Base-by-base conservation (phyloP, 1,140 invertebrate genomes). In the Phymorhynchus buccinoides region DNA sequence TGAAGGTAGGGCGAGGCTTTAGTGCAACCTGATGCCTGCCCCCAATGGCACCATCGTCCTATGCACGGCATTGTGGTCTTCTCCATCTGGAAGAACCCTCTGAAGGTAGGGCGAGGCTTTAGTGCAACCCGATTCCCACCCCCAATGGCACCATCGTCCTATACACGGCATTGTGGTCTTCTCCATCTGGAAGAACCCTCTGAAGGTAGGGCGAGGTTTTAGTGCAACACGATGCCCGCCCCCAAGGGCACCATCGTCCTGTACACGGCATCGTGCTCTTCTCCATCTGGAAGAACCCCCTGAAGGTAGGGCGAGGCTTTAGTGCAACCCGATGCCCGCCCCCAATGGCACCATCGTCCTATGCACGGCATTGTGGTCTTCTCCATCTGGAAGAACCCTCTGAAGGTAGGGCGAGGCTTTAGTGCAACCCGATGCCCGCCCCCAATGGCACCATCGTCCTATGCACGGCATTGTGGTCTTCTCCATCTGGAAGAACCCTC, bases 251-350 rank as follows among this genome's bases (percentile, higher is more conserved):
- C 52, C n/a, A 80, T 80, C 44, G n/a, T 80, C 32, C 79, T 80
- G 6, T 80, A 80, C 44, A 80, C 79, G 79, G 79, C 79, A 62
- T 80, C 44, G 79, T 80, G 18, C 3, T 80, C 44, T 56, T 80
- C 52, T 56, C 79, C 27, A 12, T 80, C 44, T 80, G 79, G 79
- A 80, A 80, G 27, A 48, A 80, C 18, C 79, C 79, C n/a, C 62
- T 80, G 32, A 75, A 75, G 71, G 71, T 75, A 75, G 6, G 6
- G n/a, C n/a, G n/a, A n/a, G n/a, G n/a, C n/a, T n/a, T 62, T n/a
- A n/a, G n/a, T n/a, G n/a, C n/a, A n/a, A n/a, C n/a, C n/a, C n/a
- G n/a, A n/a, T n/a, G n/a, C n/a, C n/a, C n/a, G n/a, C n/a, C n/a
- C 79, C 79, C 4, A 80, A 48, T 14, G 44, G 79, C 3, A 80